Evolutionary conservation across 2,113 vertebrate species (phyloP).

Genomic region (Xiphophorus hellerii): DNA sequence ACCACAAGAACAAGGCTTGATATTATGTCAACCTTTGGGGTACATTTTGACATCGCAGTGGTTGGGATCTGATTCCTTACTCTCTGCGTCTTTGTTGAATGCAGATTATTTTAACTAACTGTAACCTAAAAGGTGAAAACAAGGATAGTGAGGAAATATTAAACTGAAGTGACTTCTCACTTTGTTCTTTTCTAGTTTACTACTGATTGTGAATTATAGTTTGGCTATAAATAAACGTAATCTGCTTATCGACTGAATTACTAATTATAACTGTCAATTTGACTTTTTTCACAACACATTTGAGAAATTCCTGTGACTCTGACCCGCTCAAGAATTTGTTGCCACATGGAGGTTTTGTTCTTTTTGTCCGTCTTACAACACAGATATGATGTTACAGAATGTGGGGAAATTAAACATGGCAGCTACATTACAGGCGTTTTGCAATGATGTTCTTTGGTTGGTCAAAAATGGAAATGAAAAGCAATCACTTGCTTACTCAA

Average conservation of each 20-base stretch:
- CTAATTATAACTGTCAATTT: neutral
- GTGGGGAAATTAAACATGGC: neutral
- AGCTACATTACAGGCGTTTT: neutral
- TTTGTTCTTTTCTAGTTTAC: neutral
- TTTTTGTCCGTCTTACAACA: neutral
- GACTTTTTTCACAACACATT: neutral
- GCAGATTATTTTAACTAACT: neutral
- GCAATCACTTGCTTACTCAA: neutral
- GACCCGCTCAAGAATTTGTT: neutral
- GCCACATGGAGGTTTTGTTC: too few relatives aligned
- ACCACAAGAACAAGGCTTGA: neutral
- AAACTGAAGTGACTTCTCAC: neutral
- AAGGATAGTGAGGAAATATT: neutral
- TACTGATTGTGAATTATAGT: neutral
- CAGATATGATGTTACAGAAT: neutral
- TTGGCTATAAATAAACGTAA: neutral
- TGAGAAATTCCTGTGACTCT: slow-evolving; percentile 1
- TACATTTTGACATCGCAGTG: neutral
- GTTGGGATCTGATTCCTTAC: neutral
- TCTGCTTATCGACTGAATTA: neutral
- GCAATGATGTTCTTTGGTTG: neutral
- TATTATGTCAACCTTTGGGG: neutral
- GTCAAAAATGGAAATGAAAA: neutral
- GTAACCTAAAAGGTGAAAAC: neutral
- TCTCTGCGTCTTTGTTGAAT: neutral